Evolutionary conservation across 2,797 vertebrate species (phyloP), one percentile per base, ranked within the genome.

Genomic region (Mus caroli): DNA sequence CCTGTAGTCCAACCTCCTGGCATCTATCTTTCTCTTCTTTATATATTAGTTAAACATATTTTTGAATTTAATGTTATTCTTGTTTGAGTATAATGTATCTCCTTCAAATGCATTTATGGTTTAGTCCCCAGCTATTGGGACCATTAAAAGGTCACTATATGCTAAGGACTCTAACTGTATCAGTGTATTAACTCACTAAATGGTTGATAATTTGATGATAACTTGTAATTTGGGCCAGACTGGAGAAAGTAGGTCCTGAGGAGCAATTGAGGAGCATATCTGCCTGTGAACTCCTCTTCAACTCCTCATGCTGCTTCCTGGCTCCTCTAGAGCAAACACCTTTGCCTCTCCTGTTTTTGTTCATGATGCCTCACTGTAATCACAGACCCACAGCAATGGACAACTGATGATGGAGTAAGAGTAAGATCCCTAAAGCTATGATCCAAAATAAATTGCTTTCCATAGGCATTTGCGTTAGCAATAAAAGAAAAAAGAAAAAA

Each of bases 181-280:
- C 8, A n/a, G 26, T 43, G 17, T 20, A 58, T 40, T 75, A 54
- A 34, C 58, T 76, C 26, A 34, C 34, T 76, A 60, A 64, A 52
- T 11, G 14, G 28, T 28, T 78, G 12, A 19, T 37, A 37, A 19
- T 28, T 67, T 78, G 34, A 52, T 52, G 31, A 26, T 43, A 37
- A 37, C 26, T 52, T 54, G 15, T 24, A 52, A 77, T 19, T 28
- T 2, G 60, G 3, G 0, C 14, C 58, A 28, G 10, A 0, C 0
- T 78, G 43, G 20, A 78, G 43, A 50, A 90, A 87, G 50, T 7
- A 87, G 28, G 4, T 73, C n/a, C 28, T 73, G 67, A 54, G 50
- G 14, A 28, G 5, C 75, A 37, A 6, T 67, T 28, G 1, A 13
- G 19, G 17, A n/a, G 75, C 4, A 28, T 26, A 22, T 89, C 40